Conservation (phyloP, 1,140 invertebrate genomes). For the Ericerus pela region DNA sequence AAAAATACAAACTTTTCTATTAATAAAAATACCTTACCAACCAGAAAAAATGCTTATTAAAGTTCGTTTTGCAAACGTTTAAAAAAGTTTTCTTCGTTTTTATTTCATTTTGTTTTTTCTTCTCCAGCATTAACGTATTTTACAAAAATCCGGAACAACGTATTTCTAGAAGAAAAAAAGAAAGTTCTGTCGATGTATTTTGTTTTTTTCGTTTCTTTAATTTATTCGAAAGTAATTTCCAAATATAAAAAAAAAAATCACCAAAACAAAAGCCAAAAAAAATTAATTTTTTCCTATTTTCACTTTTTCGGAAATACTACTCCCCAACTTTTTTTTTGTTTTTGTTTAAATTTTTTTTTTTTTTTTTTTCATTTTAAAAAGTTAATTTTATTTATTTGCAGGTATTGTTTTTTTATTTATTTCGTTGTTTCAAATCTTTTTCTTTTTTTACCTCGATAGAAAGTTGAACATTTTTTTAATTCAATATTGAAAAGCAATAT, state of each 20-base stretch:
- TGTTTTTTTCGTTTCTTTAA: background rate
- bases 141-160: too few species aligned
- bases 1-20: too few species aligned
- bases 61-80: too few species aligned
- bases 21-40: too few species aligned
- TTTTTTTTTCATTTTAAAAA: conserved; percentile 8
- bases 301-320: too few species aligned
- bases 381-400: conserved; percentile 13
- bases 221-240: conserved; percentile 11
- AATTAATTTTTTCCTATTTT: conserved; percentile 11
- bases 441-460: background rate
- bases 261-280: conserved; percentile 1
- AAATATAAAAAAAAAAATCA: background rate
- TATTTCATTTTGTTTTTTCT: too few species aligned
- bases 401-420: too few species aligned
- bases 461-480: conserved; percentile 11
- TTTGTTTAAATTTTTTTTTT: conserved; percentile 1
- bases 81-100: too few species aligned
- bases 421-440: background rate
- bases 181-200: too few species aligned
- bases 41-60: too few species aligned
- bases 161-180: too few species aligned
- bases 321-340: conserved; percentile 6
- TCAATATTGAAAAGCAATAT: conserved; percentile 12
- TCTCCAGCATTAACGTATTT: too few species aligned